These are phyloP conservation scores for Phataginus tetradactyla DNA, from an alignment of 2,797 vertebrate species.

Conservation along the genomic window DNA sequence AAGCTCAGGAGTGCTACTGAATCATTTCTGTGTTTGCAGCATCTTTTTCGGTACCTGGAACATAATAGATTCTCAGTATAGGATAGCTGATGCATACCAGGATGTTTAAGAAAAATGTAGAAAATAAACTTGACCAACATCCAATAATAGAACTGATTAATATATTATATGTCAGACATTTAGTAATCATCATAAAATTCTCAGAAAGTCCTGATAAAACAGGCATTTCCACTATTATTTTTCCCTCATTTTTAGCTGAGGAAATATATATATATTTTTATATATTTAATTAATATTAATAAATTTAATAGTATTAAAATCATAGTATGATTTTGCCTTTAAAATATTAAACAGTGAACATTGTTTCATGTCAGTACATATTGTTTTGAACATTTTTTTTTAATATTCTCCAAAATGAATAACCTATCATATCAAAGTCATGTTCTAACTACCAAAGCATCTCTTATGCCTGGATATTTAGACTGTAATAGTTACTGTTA, in stretches of 20 bases:
- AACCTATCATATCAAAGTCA: not conserved
- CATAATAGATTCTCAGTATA: not conserved
- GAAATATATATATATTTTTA: not conserved
- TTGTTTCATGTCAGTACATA: not conserved
- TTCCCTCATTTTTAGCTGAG: not conserved
- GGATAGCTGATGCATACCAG: not conserved
- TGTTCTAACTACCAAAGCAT: not conserved
- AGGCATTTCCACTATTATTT: not conserved
- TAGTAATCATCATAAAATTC: not conserved
- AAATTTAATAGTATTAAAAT: constrained; percentile 2
- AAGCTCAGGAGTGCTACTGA: not conserved
- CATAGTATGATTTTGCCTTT: not conserved
- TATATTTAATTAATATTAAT: constrained; percentile 28
- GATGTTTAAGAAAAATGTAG: not conserved
- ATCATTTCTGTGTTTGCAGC: not conserved
- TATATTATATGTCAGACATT: not conserved
- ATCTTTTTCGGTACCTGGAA: not conserved
- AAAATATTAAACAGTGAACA: constrained; percentile 31
- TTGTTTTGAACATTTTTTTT: not conserved
- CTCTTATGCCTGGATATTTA: not conserved
- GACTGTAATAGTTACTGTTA: not conserved
- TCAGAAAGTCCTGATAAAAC: not conserved
- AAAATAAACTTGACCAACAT: not conserved
- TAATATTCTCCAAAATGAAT: constrained; percentile 32
- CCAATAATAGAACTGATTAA: not conserved